A percentile compares a stretch with the other conserved stretches of the same genome.
phyloP scores from a whole-genome alignment of 2,797 vertebrate species.

The Eremophila alpestris region DNA sequence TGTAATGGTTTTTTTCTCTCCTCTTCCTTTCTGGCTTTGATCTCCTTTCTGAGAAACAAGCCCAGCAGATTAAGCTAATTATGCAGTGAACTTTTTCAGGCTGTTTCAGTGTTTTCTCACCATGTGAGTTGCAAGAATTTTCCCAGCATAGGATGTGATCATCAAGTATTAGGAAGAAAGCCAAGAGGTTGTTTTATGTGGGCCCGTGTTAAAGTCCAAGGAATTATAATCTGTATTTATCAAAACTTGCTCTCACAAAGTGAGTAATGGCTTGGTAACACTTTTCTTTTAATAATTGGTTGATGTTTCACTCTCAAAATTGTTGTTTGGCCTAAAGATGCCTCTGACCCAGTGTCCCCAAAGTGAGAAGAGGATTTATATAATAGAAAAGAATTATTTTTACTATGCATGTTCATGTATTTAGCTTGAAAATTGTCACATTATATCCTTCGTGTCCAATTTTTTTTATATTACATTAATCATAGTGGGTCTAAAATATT shows the following conservation, averaged over 20 bases:
- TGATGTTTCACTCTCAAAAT: not conserved
- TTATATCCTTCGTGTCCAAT: not conserved
- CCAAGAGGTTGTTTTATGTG: not conserved
- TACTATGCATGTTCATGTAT: accelerated
- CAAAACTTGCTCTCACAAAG: not conserved
- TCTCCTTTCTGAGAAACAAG: not conserved
- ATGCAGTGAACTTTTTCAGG: not conserved
- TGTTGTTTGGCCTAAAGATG: not conserved
- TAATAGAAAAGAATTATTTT: not conserved
- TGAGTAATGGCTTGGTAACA: not conserved
- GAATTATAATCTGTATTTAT: not conserved
- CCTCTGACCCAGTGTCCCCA: not conserved
- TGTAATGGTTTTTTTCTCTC: not conserved
- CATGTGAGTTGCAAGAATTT: not conserved
- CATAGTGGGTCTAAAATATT: not conserved
- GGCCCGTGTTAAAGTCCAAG: not conserved
- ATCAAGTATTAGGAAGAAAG: not conserved
- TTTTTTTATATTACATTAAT: not conserved
- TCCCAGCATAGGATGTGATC: not conserved
- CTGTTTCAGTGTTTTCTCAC: slow-evolving; percentile 7
- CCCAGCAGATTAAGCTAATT: not conserved
- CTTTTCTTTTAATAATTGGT: not conserved
- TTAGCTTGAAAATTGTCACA: not conserved
- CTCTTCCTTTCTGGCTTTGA: not conserved
- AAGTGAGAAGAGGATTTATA: not conserved